Evolutionary conservation across 2,888 invertebrate species (phyloP).

Genomic region (Hirtodrosophila trivittata): DNA sequence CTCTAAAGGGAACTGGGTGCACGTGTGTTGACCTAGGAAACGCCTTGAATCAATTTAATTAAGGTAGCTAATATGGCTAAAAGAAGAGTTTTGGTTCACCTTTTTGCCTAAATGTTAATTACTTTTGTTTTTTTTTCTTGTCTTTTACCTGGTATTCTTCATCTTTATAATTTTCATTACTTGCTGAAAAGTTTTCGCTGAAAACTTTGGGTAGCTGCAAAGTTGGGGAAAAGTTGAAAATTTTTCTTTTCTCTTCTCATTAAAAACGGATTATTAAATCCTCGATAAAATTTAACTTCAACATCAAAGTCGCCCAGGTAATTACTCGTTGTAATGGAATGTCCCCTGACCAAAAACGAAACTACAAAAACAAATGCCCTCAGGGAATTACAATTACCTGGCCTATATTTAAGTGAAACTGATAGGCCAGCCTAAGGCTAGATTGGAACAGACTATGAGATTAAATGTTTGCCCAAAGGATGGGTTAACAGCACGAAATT

Average conservation of each 20-base stretch:
- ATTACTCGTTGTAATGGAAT: not conserved
- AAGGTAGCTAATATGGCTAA: constrained; percentile 8
- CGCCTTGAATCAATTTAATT: constrained; percentile 44
- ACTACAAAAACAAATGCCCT: not conserved
- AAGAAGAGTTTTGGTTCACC: not conserved
- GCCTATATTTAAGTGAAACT: too few relatives aligned
- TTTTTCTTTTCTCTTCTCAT: not conserved
- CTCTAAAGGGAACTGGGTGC: too few relatives aligned
- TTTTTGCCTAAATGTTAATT: constrained; percentile 5
- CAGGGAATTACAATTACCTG: too few relatives aligned
- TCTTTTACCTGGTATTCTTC: too few relatives aligned
- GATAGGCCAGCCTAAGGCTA: too few relatives aligned
- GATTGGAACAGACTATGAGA: too few relatives aligned
- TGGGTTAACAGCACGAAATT: too few relatives aligned
- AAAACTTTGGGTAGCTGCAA: not conserved
- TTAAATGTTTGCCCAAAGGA: too few relatives aligned
- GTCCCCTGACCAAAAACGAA: not conserved
- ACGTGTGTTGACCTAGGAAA: constrained; percentile 22
- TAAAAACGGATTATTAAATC: constrained; percentile 46
- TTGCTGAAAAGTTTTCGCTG: too few relatives aligned
- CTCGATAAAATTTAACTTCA: constrained; percentile 52
- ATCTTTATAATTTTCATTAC: too few relatives aligned
- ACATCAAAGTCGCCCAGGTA: constrained; percentile 28
- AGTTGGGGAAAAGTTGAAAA: not conserved
- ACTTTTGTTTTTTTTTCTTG: not conserved